phyloP scores from a whole-genome alignment of 1,140 invertebrate genomes.

The Papilio glaucus region DNA sequence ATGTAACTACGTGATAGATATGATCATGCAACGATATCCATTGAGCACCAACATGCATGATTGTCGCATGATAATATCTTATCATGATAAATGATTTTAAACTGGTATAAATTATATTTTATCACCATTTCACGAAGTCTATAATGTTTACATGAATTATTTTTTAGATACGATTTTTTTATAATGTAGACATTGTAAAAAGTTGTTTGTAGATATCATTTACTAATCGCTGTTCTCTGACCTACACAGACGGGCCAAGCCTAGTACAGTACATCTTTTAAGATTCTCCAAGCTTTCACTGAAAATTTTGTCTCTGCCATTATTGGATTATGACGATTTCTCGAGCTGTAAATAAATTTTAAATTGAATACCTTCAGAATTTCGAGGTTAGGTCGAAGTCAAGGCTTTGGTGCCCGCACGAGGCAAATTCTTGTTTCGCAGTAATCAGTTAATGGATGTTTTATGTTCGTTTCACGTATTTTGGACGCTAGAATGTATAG shows the following conservation, averaged over 20 bases:
- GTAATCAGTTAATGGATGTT: slow-evolving; percentile 27
- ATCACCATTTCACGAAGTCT: background rate
- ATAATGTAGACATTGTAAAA: too few species aligned
- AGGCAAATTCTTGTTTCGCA: slow-evolving; percentile 7
- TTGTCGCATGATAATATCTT: slow-evolving; percentile 9
- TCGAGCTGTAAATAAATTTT: background rate
- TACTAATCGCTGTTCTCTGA: too few species aligned
- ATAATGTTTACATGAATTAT: too few species aligned
- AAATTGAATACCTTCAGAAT: background rate
- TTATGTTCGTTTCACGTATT: slow-evolving; percentile 26
- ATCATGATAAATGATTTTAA: slow-evolving; percentile 7
- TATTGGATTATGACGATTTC: too few species aligned
- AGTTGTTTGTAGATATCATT: too few species aligned
- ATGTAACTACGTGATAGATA: background rate
- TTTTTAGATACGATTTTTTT: too few species aligned
- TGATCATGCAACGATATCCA: slow-evolving; percentile 3
- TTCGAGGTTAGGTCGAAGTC: slow-evolving; percentile 15
- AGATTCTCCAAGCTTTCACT: too few species aligned
- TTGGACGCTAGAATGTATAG: slow-evolving; percentile 2
- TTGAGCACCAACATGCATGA: slow-evolving; percentile 15
- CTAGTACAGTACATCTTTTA: too few species aligned
- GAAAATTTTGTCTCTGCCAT: too few species aligned
- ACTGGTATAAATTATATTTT: slow-evolving; percentile 13
- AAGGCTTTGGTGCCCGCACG: slow-evolving; percentile 8
- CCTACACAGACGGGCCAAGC: too few species aligned